phyloP scores from a whole-genome alignment of 53 echinoderm and acorn worm genomes.

The Holothuria scabra region DNA sequence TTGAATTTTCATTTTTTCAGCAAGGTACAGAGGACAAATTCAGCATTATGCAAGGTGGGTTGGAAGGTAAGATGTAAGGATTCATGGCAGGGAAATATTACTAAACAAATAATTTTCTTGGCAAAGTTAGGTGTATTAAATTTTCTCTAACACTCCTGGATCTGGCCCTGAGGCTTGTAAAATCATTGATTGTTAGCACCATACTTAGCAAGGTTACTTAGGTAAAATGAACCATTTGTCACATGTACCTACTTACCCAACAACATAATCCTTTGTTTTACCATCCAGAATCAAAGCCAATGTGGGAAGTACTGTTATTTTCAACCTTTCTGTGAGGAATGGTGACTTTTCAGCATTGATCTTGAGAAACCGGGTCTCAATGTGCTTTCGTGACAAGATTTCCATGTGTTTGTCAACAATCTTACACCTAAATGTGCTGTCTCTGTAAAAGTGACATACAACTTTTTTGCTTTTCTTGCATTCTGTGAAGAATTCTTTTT shows the following conservation, averaged over 20 bases:
- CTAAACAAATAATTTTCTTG: too few species aligned
- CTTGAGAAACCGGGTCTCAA: slow-evolving; percentile 95
- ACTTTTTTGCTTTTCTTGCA: slow-evolving; percentile 94
- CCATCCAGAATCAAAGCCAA: slow-evolving; percentile 89
- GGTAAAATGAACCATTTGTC: too few species aligned
- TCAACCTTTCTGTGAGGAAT: slow-evolving; percentile 82
- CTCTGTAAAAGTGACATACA: slow-evolving; percentile 93
- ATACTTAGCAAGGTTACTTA: too few species aligned
- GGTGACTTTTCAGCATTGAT: slow-evolving; percentile 96
- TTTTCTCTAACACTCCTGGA: too few species aligned
- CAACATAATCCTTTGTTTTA: slow-evolving; percentile 93
- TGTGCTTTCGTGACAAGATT: slow-evolving; percentile 77
- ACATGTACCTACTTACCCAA: slow-evolving; percentile 75
- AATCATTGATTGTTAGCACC: too few species aligned
- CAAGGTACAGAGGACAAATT: too few species aligned
- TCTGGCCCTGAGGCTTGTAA: too few species aligned
- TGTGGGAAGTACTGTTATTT: slow-evolving; percentile 84
- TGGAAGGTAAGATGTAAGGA: too few species aligned
- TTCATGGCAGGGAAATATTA: too few species aligned
- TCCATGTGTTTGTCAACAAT: slow-evolving; percentile 89
- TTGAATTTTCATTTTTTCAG: too few species aligned
- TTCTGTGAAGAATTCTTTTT: slow-evolving; percentile 95
- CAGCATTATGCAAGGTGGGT: too few species aligned
- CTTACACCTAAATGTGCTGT: slow-evolving; percentile 87
- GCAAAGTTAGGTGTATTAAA: too few species aligned